Evolutionary conservation across 2,113 vertebrate genomes (phyloP).

Genomic region (Camelus dromedarius): DNA sequence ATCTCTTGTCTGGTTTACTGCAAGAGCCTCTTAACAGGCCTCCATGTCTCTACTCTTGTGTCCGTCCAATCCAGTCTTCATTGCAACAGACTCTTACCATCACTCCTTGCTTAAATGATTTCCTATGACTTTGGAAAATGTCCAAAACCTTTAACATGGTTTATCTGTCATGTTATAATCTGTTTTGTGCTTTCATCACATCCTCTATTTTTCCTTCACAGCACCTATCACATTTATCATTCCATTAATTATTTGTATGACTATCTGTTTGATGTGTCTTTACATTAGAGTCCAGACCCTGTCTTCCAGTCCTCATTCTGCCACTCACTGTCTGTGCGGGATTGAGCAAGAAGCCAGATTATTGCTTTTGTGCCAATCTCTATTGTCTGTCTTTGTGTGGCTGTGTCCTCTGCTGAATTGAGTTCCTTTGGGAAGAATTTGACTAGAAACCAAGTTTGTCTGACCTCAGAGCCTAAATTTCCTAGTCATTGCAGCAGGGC

Average conservation of each 20-base stretch:
- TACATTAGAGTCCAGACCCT: background rate
- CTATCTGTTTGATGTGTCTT: background rate
- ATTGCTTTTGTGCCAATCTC: background rate
- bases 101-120: background rate
- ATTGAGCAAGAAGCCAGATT: background rate
- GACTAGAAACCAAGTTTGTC: slow-evolving; percentile 65
- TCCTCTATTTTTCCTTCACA: background rate
- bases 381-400: slow-evolving; percentile 15
- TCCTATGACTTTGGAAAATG: background rate
- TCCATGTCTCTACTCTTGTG: background rate
- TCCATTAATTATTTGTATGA: background rate
- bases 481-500: slow-evolving; percentile 59
- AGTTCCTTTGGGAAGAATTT: slow-evolving; percentile 55
- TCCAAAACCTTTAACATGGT: background rate
- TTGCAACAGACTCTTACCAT: background rate
- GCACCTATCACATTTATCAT: background rate
- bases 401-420: slow-evolving; percentile 47
- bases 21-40: background rate
- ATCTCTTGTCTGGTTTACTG: background rate
- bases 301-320: background rate
- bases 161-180: background rate
- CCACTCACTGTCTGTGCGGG: background rate
- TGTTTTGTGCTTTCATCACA: background rate
- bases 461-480: slow-evolving; percentile 72
- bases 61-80: background rate